phyloP scores from a whole-genome alignment of 2,888 invertebrate species.

The Callyntrura guangdongensis region DNA sequence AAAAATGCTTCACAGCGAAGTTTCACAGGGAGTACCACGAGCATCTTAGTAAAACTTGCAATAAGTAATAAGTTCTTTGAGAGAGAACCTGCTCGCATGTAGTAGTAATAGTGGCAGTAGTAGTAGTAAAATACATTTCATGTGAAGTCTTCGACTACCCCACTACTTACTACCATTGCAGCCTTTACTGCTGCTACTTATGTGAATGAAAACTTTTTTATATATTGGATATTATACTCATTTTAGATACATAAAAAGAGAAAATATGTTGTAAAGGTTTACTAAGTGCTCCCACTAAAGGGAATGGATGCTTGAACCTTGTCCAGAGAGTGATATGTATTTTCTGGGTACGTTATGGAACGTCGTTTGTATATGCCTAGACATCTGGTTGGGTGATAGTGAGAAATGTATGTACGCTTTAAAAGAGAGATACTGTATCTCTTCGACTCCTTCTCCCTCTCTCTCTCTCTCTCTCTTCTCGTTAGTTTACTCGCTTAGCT shows the following conservation, averaged over 20 bases:
- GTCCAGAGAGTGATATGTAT: conserved; percentile 63
- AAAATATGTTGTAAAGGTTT: conserved; percentile 28
- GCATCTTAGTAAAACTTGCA: conserved; percentile 62
- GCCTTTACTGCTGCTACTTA: conserved; percentile 13
- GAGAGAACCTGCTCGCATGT: neutral
- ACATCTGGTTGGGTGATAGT: neutral
- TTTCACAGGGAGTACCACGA: conserved; percentile 37
- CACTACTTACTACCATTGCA: conserved; percentile 15
- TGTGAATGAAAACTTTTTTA: conserved; percentile 53
- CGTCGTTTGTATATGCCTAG: conserved; percentile 2
- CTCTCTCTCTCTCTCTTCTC: neutral
- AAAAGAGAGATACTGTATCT: conserved; percentile 21
- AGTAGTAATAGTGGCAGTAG: conserved; percentile 30
- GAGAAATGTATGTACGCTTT: conserved; percentile 11
- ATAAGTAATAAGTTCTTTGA: conserved; percentile 57
- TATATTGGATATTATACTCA: conserved; percentile 26
- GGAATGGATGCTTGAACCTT: conserved; percentile 70
- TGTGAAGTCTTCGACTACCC: conserved; percentile 12
- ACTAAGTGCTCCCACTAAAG: conserved; percentile 65
- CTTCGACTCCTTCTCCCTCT: neutral
- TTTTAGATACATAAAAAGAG: conserved; percentile 9
- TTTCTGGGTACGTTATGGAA: conserved; percentile 14
- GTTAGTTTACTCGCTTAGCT: conserved; percentile 5
- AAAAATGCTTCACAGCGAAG: neutral
- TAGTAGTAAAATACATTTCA: conserved; percentile 46